A percentile compares a stretch with the other conserved stretches of the same genome.
phyloP scores from a whole-genome alignment of 2,113 vertebrate species.

The Prietella phreatophila region DNA sequence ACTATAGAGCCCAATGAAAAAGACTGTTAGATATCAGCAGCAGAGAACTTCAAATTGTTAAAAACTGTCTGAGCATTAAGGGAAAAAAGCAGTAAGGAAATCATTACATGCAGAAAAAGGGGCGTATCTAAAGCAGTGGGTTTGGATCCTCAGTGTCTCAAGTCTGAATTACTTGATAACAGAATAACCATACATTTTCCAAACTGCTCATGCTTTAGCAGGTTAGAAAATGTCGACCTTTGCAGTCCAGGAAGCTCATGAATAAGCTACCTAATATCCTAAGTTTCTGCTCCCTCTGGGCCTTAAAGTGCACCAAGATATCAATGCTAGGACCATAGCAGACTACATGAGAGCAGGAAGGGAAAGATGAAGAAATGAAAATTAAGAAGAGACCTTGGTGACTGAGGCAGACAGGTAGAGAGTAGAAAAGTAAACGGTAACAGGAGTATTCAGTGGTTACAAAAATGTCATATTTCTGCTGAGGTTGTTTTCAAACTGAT shows the following conservation, averaged over 20 bases:
- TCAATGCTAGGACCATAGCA: background rate
- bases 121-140: background rate
- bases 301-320: background rate
- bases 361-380: background rate
- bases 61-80: background rate
- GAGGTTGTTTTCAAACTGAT: background rate
- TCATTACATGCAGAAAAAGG: background rate
- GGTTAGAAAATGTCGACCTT: background rate
- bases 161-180: background rate
- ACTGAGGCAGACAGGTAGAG: background rate
- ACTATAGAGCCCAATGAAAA: background rate
- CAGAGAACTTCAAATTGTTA: background rate
- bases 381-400: background rate
- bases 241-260: background rate
- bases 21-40: background rate
- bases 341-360: background rate
- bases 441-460: background rate
- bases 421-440: background rate
- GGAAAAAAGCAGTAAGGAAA: background rate
- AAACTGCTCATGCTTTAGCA: background rate
- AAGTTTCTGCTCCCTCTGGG: background rate
- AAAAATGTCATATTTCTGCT: no score
- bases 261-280: background rate
- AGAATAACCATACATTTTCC: background rate
- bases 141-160: background rate